Conservation (phyloP, 2,888 invertebrate species). For the Alentia gelatinosa region DNA sequence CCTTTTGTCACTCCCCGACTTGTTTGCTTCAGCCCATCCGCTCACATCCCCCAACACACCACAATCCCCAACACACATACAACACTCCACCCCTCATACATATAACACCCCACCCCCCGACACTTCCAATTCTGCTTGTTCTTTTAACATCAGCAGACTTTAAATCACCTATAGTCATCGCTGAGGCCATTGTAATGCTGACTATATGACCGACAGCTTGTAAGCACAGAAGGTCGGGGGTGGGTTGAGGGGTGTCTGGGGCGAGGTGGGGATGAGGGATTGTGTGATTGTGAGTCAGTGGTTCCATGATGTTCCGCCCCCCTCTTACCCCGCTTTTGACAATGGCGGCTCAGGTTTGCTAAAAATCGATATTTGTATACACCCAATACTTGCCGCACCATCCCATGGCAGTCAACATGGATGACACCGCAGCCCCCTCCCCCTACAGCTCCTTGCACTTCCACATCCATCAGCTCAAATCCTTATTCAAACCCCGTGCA, state of each 20-base stretch:
- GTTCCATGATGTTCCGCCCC: neutral
- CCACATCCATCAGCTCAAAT: neutral
- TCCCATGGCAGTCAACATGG: neutral
- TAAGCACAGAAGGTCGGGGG: neutral
- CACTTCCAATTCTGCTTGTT: neutral
- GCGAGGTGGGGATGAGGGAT: neutral
- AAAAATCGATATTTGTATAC: constrained; percentile 26
- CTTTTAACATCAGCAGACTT: neutral
- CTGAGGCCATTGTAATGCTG: neutral
- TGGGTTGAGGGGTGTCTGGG: neutral
- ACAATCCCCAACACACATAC: neutral
- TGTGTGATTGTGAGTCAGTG: neutral
- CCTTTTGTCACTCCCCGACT: neutral
- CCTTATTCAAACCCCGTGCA: neutral
- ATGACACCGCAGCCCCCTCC: neutral
- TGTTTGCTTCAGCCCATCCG: neutral
- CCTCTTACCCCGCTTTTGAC: neutral
- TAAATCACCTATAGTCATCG: neutral
- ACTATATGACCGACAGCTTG: neutral
- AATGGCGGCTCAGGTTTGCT: neutral
- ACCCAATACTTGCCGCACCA: neutral
- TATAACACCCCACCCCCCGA: neutral
- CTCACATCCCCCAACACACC: neutral
- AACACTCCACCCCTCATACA: too few species aligned
- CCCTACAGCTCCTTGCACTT: neutral